phyloP scores from a whole-genome alignment of 1,140 invertebrate species.

The Kradibia gibbosae region DNA sequence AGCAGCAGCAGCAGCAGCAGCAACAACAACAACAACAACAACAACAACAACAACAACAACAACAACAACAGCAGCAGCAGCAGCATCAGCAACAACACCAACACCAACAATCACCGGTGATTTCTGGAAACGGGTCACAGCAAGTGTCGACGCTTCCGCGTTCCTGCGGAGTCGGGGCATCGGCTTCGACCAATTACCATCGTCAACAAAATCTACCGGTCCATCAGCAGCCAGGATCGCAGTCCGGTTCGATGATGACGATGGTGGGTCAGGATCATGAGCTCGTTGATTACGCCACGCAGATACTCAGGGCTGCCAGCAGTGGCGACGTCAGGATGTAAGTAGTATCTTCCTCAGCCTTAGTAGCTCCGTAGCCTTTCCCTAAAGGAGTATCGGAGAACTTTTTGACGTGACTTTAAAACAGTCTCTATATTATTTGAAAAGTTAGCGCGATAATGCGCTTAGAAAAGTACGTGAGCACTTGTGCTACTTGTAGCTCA shows the following conservation, averaged over 20 bases:
- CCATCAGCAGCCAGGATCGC: conserved; percentile 55
- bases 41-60: conserved; percentile 56
- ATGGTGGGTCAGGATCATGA: conserved; percentile 33
- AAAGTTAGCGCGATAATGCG: too few species aligned
- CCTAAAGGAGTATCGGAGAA: too few species aligned
- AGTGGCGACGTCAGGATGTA: conserved; percentile 58
- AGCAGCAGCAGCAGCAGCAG: conserved; percentile 62
- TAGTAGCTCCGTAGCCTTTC: too few species aligned
- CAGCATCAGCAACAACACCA: conserved; percentile 54
- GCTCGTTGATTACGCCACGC: conserved; percentile 36
- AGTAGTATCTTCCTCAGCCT: conserved; percentile 14
- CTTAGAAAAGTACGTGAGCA: too few species aligned
- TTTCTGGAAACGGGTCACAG: conserved; percentile 37
- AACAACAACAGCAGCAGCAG: conserved; percentile 55
- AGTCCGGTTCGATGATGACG: conserved; percentile 32
- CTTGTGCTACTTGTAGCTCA: too few species aligned
- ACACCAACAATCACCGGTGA: conserved; percentile 56
- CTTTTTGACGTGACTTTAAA: too few species aligned
- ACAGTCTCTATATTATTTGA: too few species aligned
- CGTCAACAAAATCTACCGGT: conserved; percentile 57
- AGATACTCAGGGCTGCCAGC: conserved; percentile 56
- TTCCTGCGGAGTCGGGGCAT: conserved; percentile 50
- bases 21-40: conserved; percentile 67
- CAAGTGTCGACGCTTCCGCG: conserved; percentile 69
- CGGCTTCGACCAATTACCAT: conserved; percentile 23